These are phyloP conservation scores for Herminia tarsipennalis DNA, from an alignment of 2,888 invertebrate genomes.

Conservation along the genomic window DNA sequence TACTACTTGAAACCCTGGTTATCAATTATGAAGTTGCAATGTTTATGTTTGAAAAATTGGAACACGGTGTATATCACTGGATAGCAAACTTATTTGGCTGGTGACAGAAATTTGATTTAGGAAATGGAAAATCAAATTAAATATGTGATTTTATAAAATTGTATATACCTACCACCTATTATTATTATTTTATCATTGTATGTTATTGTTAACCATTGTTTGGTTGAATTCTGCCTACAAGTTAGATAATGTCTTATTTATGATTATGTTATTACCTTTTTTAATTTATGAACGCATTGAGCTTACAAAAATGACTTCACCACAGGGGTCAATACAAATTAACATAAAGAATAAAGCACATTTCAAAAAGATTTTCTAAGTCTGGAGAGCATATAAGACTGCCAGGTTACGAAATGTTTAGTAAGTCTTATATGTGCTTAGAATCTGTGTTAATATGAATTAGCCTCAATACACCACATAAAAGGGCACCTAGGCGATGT, in stretches of 20 bases:
- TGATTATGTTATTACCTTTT: slow-evolving; percentile 27
- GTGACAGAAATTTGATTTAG: slow-evolving; percentile 17
- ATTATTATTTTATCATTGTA: slow-evolving; percentile 29
- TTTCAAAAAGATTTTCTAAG: too few relatives aligned
- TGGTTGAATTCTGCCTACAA: slow-evolving; percentile 13
- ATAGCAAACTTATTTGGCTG: slow-evolving; percentile 8
- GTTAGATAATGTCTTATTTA: slow-evolving; percentile 17
- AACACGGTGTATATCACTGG: too few relatives aligned
- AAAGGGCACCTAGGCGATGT: too few relatives aligned
- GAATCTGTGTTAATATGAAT: too few relatives aligned
- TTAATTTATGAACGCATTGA: slow-evolving; percentile 14
- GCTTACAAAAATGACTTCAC: slow-evolving; percentile 6
- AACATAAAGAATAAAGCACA: too few relatives aligned
- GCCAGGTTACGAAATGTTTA: too few relatives aligned
- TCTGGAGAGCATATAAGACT: too few relatives aligned
- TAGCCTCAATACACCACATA: too few relatives aligned
- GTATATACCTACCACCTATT: slow-evolving; percentile 62
- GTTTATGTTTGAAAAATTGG: too few relatives aligned
- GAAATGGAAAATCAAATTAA: slow-evolving; percentile 43
- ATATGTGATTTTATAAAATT: slow-evolving; percentile 75
- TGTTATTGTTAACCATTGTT: slow-evolving; percentile 41
- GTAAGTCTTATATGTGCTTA: too few relatives aligned
- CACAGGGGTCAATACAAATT: slow-evolving; percentile 4
- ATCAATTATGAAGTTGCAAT: too few relatives aligned
- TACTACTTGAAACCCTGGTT: too few relatives aligned